phyloP scores from a whole-genome alignment of 2,797 vertebrate species.

The Acanthurus lineatus region DNA sequence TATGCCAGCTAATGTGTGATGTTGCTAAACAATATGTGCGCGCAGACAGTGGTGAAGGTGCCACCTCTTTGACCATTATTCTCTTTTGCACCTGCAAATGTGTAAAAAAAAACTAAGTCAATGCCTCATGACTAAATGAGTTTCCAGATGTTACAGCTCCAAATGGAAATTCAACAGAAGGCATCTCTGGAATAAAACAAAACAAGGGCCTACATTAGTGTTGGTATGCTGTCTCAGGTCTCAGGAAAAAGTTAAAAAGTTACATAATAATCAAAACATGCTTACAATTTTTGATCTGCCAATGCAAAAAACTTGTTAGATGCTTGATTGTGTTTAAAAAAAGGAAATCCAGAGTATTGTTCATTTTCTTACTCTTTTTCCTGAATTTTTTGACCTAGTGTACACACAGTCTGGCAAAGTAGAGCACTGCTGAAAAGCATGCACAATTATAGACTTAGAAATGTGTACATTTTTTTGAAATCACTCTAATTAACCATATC shows the following conservation, averaged over 20 bases:
- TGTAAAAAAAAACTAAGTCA: background rate
- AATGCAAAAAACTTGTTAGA: background rate
- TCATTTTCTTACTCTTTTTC: background rate
- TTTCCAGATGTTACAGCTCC: background rate
- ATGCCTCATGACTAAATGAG: background rate
- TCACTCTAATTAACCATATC: background rate
- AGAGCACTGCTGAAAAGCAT: slow-evolving; percentile 4
- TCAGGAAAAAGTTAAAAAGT: no score
- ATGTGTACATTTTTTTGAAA: background rate
- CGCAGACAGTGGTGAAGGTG: background rate
- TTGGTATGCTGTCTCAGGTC: no score
- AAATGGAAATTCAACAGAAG: background rate
- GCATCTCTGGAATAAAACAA: background rate
- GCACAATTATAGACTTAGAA: background rate
- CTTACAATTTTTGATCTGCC: background rate
- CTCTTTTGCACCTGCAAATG: background rate
- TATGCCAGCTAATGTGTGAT: background rate
- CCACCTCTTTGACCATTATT: no score
- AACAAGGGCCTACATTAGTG: background rate
- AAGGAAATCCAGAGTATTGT: background rate
- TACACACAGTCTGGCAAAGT: slow-evolving; percentile 3
- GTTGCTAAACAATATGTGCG: no score
- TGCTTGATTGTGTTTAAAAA: background rate
- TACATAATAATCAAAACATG: background rate
- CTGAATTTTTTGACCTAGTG: background rate